Percentiles rank a stretch among this genome's conserved stretches.
phyloP scores from a whole-genome alignment of 2,888 invertebrate species.

The Volucella inanis region DNA sequence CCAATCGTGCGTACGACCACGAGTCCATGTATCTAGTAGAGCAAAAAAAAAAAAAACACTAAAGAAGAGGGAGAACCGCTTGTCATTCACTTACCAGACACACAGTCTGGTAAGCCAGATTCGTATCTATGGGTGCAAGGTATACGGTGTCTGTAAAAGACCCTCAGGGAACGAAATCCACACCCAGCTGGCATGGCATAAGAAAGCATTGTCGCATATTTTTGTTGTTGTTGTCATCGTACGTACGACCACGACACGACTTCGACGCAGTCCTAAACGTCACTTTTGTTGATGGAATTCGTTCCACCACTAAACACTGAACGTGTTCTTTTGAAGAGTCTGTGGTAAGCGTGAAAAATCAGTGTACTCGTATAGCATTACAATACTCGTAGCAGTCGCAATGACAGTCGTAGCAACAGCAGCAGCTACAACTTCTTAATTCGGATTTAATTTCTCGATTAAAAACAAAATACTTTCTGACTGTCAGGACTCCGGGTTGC shows the following conservation, averaged over 20 bases:
- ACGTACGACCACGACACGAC: not conserved
- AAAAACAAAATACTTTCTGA: slow-evolving; percentile 52
- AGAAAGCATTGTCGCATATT: slow-evolving; percentile 9
- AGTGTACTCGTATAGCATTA: slow-evolving; percentile 12
- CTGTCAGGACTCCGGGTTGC: slow-evolving; percentile 34
- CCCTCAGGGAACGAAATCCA: slow-evolving; percentile 66
- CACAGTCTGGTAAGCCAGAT: slow-evolving; percentile 67
- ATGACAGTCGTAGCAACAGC: not conserved
- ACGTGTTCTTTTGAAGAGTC: slow-evolving; percentile 26
- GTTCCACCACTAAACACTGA: slow-evolving; percentile 52
- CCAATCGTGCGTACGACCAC: not conserved
- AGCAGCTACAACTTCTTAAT: slow-evolving; percentile 57
- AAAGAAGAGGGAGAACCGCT: not conserved
- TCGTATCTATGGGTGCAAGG: slow-evolving; percentile 34
- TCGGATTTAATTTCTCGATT: slow-evolving; percentile 69
- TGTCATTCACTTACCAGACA: slow-evolving; percentile 50
- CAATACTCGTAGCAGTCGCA: not conserved
- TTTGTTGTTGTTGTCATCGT: too few relatives aligned
- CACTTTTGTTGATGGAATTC: slow-evolving; percentile 46
- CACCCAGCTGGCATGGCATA: slow-evolving; percentile 45
- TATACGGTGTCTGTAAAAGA: slow-evolving; percentile 40
- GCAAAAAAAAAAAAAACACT: too few relatives aligned
- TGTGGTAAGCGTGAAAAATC: slow-evolving; percentile 55
- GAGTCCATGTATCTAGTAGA: not conserved
- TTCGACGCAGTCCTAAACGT: slow-evolving; percentile 21